These are phyloP conservation scores for Manacus vitellinus DNA, from an alignment of 2,113 vertebrate species.

Conservation along the genomic window DNA sequence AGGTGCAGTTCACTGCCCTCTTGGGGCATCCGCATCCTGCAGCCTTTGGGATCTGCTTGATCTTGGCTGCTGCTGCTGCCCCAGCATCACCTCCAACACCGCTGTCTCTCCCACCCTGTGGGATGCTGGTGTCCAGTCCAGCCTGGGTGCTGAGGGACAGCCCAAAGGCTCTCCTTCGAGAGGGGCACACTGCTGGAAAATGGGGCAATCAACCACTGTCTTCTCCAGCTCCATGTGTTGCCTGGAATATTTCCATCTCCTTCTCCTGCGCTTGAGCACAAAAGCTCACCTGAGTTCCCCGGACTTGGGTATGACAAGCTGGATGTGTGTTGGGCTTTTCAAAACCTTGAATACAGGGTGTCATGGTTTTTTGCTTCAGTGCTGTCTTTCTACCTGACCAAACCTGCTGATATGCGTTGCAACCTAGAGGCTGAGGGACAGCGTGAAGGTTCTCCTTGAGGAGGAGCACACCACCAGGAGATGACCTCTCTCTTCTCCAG, in stretches of 20 bases:
- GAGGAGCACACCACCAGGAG: background rate
- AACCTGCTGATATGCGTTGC: rapidly evolving
- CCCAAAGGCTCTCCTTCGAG: background rate
- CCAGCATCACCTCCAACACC: rapidly evolving
- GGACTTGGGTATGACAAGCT: background rate
- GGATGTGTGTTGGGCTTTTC: background rate
- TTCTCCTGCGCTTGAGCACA: background rate
- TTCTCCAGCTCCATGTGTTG: background rate
- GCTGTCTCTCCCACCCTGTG: background rate
- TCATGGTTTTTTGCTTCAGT: background rate
- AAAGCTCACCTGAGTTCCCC: background rate
- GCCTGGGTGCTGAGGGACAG: background rate
- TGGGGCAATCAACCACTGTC: rapidly evolving
- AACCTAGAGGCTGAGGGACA: background rate
- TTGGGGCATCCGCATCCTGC: too few species aligned
- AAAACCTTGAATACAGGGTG: background rate
- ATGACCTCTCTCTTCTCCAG: background rate
- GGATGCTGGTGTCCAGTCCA: background rate
- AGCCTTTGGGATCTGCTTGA: background rate
- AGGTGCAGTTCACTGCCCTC: background rate
- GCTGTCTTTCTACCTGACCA: background rate
- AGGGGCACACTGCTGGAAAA: background rate
- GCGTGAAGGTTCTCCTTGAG: background rate
- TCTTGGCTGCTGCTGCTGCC: background rate
- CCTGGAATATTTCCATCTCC: background rate